These are phyloP conservation scores for Cephonodes hylas DNA, from an alignment of 2,888 invertebrate genomes.

Conservation along the genomic window DNA sequence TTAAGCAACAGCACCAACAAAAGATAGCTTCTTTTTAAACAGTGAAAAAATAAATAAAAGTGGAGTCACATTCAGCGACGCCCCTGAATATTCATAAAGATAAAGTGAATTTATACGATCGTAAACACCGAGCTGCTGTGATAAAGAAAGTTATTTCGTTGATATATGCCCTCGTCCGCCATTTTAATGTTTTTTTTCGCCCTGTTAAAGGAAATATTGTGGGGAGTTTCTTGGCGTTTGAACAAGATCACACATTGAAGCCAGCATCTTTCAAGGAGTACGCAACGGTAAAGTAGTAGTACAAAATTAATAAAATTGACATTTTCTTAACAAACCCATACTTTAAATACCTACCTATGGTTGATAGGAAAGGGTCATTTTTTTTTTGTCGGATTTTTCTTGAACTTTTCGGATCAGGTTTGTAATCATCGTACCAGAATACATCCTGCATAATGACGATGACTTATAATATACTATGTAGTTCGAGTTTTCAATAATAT, in stretches of 20 bases:
- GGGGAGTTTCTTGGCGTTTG: not conserved
- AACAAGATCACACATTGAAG: not conserved
- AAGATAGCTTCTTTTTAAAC: slow-evolving; percentile 15
- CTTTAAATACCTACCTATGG: no score
- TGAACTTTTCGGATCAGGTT: no score
- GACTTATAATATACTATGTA: no score
- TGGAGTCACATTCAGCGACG: slow-evolving; percentile 22
- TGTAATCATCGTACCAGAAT: no score
- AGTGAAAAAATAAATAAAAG: slow-evolving; percentile 17
- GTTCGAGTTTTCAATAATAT: no score
- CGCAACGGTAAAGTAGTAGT: no score
- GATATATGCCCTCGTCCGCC: slow-evolving; percentile 32
- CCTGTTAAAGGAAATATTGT: not conserved
- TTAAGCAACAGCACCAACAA: not conserved
- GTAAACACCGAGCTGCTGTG: slow-evolving; percentile 50
- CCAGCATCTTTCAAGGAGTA: no score
- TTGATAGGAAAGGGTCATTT: no score
- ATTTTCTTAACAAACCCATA: no score
- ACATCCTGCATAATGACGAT: no score
- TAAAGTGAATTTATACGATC: slow-evolving; percentile 69
- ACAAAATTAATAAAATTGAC: no score
- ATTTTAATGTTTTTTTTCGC: slow-evolving; percentile 25
- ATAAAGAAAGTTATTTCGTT: slow-evolving; percentile 57
- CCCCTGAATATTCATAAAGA: slow-evolving; percentile 72
- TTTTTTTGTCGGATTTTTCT: no score